A percentile compares a stretch with the other conserved stretches of the same genome.
These are phyloP conservation scores for Drosophila novamexicana DNA, from an alignment of 1,140 invertebrate species.

Conservation along the genomic window DNA sequence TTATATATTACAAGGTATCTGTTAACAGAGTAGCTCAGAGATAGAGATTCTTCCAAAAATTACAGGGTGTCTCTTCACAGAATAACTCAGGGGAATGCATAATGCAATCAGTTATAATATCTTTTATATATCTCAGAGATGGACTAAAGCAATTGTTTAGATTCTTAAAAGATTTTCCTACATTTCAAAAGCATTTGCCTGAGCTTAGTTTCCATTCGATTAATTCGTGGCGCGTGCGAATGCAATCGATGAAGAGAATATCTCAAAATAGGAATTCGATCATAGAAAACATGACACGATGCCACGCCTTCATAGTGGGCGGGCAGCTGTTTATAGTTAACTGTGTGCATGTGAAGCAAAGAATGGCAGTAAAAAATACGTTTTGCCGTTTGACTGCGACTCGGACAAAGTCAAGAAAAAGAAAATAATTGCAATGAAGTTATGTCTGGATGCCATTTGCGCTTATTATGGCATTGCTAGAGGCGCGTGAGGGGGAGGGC, in stretches of 20 bases:
- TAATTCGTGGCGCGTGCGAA: not conserved
- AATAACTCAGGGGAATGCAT: too few relatives aligned
- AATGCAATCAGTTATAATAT: too few relatives aligned
- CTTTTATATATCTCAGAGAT: too few relatives aligned
- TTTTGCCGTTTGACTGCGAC: conserved; percentile 19
- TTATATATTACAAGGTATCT: too few relatives aligned
- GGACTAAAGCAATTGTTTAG: too few relatives aligned
- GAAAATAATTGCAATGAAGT: conserved; percentile 62
- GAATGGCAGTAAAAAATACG: conserved; percentile 25
- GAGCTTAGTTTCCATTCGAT: not conserved
- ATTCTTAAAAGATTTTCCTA: too few relatives aligned
- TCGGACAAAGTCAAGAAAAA: conserved; percentile 24
- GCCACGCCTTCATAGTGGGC: not conserved
- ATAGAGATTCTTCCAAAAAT: not conserved
- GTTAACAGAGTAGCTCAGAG: too few relatives aligned
- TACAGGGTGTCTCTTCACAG: not conserved
- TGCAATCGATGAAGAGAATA: not conserved
- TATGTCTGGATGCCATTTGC: conserved; percentile 56
- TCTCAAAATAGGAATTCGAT: not conserved
- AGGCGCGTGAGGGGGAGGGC: not conserved
- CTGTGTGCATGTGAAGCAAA: not conserved
- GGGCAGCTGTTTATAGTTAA: conserved; percentile 65
- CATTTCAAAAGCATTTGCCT: too few relatives aligned
- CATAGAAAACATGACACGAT: conserved; percentile 3
- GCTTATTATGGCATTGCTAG: conserved; percentile 40